A percentile compares a stretch with the other conserved stretches of the same genome.
phyloP scores from a whole-genome alignment of 2,888 invertebrate species.

The Cryptocheilus praepositus region DNA sequence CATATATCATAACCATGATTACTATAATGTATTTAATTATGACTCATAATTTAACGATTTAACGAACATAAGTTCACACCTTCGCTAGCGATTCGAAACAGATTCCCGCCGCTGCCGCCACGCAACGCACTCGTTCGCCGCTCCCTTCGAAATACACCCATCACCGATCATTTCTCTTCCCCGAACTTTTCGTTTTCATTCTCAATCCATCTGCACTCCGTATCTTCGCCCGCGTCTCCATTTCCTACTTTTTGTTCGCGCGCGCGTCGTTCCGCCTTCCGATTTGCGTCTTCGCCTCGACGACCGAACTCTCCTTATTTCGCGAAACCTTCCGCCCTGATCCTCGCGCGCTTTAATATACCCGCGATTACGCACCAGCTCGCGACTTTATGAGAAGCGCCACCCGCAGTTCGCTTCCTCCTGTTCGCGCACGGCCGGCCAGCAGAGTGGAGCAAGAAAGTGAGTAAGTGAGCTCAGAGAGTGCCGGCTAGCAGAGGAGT shows the following conservation, averaged over 20 bases:
- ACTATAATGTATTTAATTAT: too few relatives aligned
- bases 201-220: too few relatives aligned
- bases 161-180: too few relatives aligned
- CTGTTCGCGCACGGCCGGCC: neutral
- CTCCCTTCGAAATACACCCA: too few relatives aligned
- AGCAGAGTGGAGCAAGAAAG: constrained; percentile 1
- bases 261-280: neutral
- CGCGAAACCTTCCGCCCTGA: constrained; percentile 38
- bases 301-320: constrained; percentile 43
- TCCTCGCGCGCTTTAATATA: constrained; percentile 52
- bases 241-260: neutral
- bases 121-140: too few relatives aligned
- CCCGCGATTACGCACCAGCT: constrained; percentile 52
- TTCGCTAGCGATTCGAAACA: too few relatives aligned
- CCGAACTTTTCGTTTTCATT: too few relatives aligned
- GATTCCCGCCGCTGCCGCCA: too few relatives aligned
- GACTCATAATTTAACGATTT: too few relatives aligned
- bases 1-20: too few relatives aligned
- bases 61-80: too few relatives aligned
- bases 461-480: neutral
- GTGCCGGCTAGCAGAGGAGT: neutral
- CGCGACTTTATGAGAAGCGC: constrained; percentile 52
- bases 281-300: neutral
- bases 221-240: too few relatives aligned
- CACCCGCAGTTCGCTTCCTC: constrained; percentile 26